Percentiles rank a stretch among this genome's conserved stretches.
phyloP scores from a whole-genome alignment of 2,113 vertebrate genomes.

The Uropsilus gracilis region DNA sequence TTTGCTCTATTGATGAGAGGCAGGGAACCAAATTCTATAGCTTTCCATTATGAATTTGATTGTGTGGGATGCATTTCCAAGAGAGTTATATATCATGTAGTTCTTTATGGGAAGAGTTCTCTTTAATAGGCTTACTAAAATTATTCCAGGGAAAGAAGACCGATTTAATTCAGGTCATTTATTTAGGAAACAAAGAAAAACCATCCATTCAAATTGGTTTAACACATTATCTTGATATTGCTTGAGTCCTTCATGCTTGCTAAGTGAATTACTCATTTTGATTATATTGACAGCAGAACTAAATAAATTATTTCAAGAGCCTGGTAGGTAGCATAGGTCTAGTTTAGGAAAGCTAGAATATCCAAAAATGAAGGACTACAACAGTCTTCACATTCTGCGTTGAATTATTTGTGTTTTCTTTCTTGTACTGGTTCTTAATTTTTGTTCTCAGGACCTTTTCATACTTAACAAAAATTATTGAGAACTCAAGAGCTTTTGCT shows the following conservation, averaged over 20 bases:
- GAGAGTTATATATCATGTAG: constrained; percentile 20
- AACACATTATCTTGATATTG: constrained; percentile 42
- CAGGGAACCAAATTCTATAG: constrained; percentile 1
- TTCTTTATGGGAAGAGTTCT: constrained; percentile 47
- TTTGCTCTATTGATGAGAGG: not conserved
- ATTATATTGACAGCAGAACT: not conserved
- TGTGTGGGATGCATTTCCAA: constrained; percentile 1
- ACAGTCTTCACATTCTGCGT: not conserved
- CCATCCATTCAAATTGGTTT: constrained; percentile 45
- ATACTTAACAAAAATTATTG: not conserved
- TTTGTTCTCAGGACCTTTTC: not conserved
- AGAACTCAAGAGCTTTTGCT: constrained; percentile 9
- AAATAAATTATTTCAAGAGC: constrained; percentile 26
- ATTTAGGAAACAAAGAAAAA: constrained; percentile 46
- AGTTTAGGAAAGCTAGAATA: constrained; percentile 20
- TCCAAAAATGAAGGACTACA: not conserved
- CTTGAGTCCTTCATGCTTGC: constrained; percentile 41
- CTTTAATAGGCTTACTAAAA: constrained; percentile 15
- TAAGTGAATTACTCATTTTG: constrained; percentile 44
- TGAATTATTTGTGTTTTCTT: not conserved
- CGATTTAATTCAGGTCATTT: constrained; percentile 21
- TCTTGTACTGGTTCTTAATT: not conserved
- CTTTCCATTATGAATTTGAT: constrained; percentile 23
- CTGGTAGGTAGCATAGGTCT: not conserved
- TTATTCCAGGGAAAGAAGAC: constrained; percentile 17